Evolutionary conservation across 2,888 invertebrate genomes (phyloP), one percentile per base, ranked within the genome.

Genomic region (Ptychoptera contaminata): DNA sequence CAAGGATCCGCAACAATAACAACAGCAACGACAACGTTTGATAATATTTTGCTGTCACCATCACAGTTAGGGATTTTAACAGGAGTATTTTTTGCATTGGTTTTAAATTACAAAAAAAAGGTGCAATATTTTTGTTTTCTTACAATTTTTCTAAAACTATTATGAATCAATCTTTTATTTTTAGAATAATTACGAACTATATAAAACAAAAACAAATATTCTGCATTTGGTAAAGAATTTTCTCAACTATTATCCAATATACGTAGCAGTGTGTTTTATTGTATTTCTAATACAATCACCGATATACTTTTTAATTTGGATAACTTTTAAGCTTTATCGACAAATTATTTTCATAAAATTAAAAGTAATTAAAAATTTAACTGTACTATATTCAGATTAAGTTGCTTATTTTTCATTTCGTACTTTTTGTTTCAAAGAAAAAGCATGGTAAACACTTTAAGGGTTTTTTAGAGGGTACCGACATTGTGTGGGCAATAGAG

Each of bases 401-500:
- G n/a, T n/a, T 35, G 14, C 8, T 35, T 12, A 12, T 35, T 35
- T 35, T 35, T 39, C 52, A n/a, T n/a, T n/a, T n/a, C n/a, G n/a
- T n/a, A n/a, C n/a, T 23, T 23, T 23, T 23, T 35, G n/a, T 4
- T 43, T 50, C 49, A 43, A 47, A 48, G 47, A 45, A 35, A 6
- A 52, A 52, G 41, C 49, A 56, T 23, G 64, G 64, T 38, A 56
- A 61, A 35, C 54, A 62, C 46, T 74, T 69, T 50, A 63, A 58
- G 4, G 64, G 66, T 16, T 62, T 72, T 14, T 56, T 74, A 16
- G 63, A 68, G 32, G 73, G 73, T 37, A 65, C 67, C 8, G 74
- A 74, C 51, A 65, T 67, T 2, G 63, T 73, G 44, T 73, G 72
- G 71, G 68, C 70, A 30, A 51, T 71, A 16, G 72, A 73, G 55